phyloP scores from a whole-genome alignment of 1,140 invertebrate genomes.

The Meteorus sp. region DNA sequence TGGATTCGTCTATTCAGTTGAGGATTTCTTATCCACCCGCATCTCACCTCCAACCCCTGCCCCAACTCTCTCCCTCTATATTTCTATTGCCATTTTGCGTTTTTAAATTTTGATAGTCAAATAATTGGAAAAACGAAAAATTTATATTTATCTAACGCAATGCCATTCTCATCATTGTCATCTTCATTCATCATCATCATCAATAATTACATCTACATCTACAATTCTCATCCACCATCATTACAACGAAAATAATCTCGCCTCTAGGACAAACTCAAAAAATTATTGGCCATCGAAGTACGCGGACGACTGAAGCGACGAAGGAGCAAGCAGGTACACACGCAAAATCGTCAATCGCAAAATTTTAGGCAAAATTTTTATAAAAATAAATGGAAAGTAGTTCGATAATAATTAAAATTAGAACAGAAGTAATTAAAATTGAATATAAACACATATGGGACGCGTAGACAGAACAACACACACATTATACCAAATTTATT shows the following conservation, averaged over 20 bases:
- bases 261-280: slow-evolving; percentile 41
- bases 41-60: slow-evolving; percentile 27
- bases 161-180: slow-evolving; percentile 33
- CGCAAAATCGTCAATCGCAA: slow-evolving; percentile 22
- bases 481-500: too few relatives aligned
- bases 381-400: slow-evolving; percentile 9
- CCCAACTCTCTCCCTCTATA: slow-evolving; percentile 31
- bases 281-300: slow-evolving; percentile 40
- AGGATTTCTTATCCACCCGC: too few relatives aligned
- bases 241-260: slow-evolving; percentile 35
- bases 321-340: slow-evolving; percentile 51
- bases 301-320: slow-evolving; percentile 36
- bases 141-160: slow-evolving; percentile 22
- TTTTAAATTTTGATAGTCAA: too few relatives aligned
- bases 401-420: background rate
- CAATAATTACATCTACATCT: slow-evolving; percentile 37
- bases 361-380: slow-evolving; percentile 11
- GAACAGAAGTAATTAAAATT: too few relatives aligned
- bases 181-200: slow-evolving; percentile 35
- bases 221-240: slow-evolving; percentile 35
- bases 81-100: too few relatives aligned
- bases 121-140: slow-evolving; percentile 11
- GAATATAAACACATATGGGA: too few relatives aligned
- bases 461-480: too few relatives aligned
- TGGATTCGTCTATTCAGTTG: too few relatives aligned